phyloP scores from a whole-genome alignment of 2,113 vertebrate species.

The Toxotes jaculatrix region DNA sequence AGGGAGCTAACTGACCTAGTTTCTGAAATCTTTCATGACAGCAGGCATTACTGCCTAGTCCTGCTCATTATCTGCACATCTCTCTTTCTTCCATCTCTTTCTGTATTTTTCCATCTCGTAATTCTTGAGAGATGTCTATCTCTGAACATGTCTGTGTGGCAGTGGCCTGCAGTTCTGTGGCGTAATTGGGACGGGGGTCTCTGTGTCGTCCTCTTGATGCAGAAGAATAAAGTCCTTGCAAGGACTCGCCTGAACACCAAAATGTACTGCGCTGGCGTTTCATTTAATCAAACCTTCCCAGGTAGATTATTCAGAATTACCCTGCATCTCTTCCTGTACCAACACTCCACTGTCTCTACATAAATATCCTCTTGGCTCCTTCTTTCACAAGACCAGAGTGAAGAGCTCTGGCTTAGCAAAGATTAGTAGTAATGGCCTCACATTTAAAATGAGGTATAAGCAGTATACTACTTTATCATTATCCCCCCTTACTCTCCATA shows the following conservation, averaged over 20 bases:
- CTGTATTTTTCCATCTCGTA: constrained; percentile 8
- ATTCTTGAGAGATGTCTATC: constrained; percentile 14
- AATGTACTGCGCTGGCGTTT: constrained; percentile 6
- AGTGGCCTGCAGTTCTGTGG: constrained; percentile 22
- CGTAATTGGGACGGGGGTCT: constrained; percentile 47
- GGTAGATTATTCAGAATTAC: constrained; percentile 18
- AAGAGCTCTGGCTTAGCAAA: constrained; percentile 42
- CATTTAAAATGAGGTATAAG: constrained; percentile 30
- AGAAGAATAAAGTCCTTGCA: constrained; percentile 3
- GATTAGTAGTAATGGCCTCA: constrained; percentile 51
- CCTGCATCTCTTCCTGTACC: neutral
- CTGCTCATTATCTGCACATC: constrained; percentile 30
- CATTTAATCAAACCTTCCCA: constrained; percentile 17
- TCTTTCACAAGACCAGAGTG: constrained; percentile 29
- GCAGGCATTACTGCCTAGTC: neutral
- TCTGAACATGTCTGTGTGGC: neutral
- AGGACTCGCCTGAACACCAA: constrained; percentile 9
- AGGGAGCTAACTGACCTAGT: constrained; percentile 22
- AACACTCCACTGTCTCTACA: constrained; percentile 22
- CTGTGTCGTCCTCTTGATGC: constrained; percentile 30
- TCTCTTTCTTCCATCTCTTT: neutral
- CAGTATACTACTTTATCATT: constrained; percentile 39
- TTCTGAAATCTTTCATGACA: constrained; percentile 17
- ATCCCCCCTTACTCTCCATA: constrained; percentile 34
- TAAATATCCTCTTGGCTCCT: constrained; percentile 36